Percentiles rank a stretch among this genome's conserved stretches.
Evolutionary conservation across 2,888 invertebrate genomes (phyloP).

Genomic region (Andrena fulva): DNA sequence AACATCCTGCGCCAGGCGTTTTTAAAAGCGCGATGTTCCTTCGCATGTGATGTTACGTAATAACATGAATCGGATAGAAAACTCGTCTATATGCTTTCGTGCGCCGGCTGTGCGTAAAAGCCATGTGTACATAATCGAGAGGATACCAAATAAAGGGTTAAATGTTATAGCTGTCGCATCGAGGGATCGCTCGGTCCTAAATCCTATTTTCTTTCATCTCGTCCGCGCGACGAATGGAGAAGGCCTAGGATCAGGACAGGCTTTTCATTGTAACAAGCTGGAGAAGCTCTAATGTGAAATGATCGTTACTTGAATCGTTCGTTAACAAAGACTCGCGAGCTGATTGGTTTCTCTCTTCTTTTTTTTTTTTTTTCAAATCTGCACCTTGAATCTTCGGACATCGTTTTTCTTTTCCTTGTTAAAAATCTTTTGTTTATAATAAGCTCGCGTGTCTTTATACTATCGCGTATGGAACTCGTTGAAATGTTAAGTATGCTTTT

Average conservation of each 20-base stretch:
- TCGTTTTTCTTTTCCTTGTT: not conserved
- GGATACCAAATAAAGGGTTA: slow-evolving; percentile 54
- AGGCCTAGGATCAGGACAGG: slow-evolving; percentile 41
- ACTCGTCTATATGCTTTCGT: slow-evolving; percentile 25
- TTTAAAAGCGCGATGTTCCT: slow-evolving; percentile 18
- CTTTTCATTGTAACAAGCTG: slow-evolving; percentile 24
- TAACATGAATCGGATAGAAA: slow-evolving; percentile 23
- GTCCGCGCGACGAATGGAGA: slow-evolving; percentile 5
- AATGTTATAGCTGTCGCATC: slow-evolving; percentile 28
- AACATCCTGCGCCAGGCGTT: not conserved
- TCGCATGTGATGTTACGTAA: slow-evolving; percentile 25
- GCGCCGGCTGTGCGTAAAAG: slow-evolving; percentile 19
- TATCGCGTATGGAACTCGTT: slow-evolving; percentile 5
- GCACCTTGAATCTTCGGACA: not conserved
- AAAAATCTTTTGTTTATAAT: slow-evolving; percentile 13
- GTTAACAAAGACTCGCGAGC: slow-evolving; percentile 27
- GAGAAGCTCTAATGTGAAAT: slow-evolving; percentile 20
- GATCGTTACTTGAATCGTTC: slow-evolving; percentile 35
- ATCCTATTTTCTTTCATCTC: slow-evolving; percentile 17
- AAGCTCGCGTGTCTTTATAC: slow-evolving; percentile 22
- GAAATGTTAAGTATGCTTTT: slow-evolving; percentile 2
- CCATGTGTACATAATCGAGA: slow-evolving; percentile 28
- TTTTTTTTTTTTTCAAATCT: not conserved
- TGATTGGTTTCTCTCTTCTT: not conserved
- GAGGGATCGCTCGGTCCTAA: slow-evolving; percentile 26